phyloP scores from a whole-genome alignment of 2,113 vertebrate species.

The Engystomops pustulosus region DNA sequence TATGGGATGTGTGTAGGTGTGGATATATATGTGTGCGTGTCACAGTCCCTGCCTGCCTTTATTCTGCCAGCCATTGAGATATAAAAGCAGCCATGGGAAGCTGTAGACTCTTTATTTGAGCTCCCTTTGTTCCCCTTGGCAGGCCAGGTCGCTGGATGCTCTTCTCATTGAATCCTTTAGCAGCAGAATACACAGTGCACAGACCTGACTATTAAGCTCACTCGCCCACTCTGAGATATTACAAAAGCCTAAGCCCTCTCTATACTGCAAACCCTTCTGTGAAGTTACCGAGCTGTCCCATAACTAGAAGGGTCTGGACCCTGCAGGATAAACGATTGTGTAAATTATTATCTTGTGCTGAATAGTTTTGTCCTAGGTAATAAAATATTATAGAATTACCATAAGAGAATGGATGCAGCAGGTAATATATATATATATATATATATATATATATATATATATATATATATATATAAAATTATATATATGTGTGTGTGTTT shows the following conservation, averaged over 20 bases:
- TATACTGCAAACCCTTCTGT: conserved; percentile 12
- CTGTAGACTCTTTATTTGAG: conserved; percentile 36
- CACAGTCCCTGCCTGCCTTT: conserved; percentile 28
- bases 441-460: not conserved
- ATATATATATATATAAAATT: not conserved
- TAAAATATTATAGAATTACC: not conserved
- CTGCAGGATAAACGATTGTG: not conserved
- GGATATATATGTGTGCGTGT: not conserved
- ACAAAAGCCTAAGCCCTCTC: conserved; percentile 2
- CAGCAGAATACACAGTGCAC: conserved; percentile 38
- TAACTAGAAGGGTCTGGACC: not conserved
- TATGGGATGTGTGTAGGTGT: not conserved
- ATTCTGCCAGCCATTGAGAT: conserved; percentile 43
- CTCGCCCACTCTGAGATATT: conserved; percentile 25
- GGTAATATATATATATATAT: not conserved
- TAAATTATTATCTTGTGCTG: not conserved
- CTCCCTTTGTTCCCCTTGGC: conserved; percentile 43
- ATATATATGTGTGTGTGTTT: not conserved
- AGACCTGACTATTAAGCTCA: conserved; percentile 44
- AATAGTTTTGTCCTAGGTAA: not conserved
- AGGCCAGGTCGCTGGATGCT: conserved; percentile 50
- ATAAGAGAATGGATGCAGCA: not conserved
- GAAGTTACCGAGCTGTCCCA: conserved; percentile 40
- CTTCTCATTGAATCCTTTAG: conserved; percentile 33
- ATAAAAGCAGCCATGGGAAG: conserved; percentile 43